Base-by-base conservation (phyloP, 2,888 invertebrate species). In the Octonoba sinensis region DNA sequence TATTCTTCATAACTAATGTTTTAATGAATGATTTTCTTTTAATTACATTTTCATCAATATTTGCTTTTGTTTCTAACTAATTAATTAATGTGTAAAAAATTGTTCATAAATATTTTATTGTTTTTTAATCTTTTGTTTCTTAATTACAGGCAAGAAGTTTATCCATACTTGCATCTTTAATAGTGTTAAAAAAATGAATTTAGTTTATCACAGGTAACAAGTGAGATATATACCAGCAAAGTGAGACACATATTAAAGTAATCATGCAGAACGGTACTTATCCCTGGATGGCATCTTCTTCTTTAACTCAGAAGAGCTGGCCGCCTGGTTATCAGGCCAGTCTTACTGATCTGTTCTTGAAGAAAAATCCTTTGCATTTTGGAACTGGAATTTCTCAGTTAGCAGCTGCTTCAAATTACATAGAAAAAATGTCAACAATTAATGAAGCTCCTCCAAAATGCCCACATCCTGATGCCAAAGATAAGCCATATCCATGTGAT, bases 231-330 rank as follows among this genome's bases (percentile, higher is more conserved):
- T 3, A 27, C 6, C 27, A 6, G 6, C 6, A 27, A 27, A 27
- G 27, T 27, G 6, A 27, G 6, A 3, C 27, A 27, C 27, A 27
- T 27, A 66, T 18, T 51, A 16, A 27, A 47, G 16, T 22, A 60
- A 83, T 36, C 75, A 85, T 85, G 85, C 85, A 85, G 84, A 85
- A 84, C 84, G 84, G 84, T 71, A 81, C 84, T 66, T 85, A 85
- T 82, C 84, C 85, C 49, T 85, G 85, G 85, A 84, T 85, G 76
- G 79, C 84, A 24, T 77, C 85, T 22, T 77, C 84, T 54, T 83
- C 84, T 49, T 74, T 85, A 13, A 76, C 82, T 27, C 85, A 84
- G 67, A 85, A 83, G 71, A 85, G 84, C 46, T 84, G 83, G 82
- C 27, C 67, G 2, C 85, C 84, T 57, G 85, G 85, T 66, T 86